Evolutionary conservation across 1,140 invertebrate genomes (phyloP).

Genomic region (Scylla paramamosain): DNA sequence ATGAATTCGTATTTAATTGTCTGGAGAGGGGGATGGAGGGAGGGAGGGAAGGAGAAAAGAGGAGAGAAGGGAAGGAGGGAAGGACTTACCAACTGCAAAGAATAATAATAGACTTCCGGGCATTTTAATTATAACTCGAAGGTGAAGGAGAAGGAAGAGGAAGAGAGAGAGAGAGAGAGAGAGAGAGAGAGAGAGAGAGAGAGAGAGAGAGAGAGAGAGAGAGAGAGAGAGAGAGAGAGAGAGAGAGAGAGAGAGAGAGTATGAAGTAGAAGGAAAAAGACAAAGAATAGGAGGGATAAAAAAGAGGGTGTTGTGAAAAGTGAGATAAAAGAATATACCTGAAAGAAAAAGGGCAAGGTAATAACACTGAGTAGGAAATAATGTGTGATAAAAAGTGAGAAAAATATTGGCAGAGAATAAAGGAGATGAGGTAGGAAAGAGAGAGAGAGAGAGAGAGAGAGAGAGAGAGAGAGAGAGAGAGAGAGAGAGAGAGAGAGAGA

Average conservation of each 20-base stretch:
- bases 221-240: background rate
- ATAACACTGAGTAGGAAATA: background rate
- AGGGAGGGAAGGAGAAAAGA: too few relatives aligned
- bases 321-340: background rate
- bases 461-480: background rate
- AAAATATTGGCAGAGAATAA: background rate
- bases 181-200: too few relatives aligned
- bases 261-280: background rate
- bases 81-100: too few relatives aligned
- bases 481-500: background rate
- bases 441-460: conserved; percentile 36
- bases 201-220: too few relatives aligned
- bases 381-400: background rate
- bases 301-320: background rate
- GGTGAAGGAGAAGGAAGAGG: background rate
- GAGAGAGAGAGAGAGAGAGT: background rate
- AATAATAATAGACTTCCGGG: too few relatives aligned
- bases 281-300: background rate
- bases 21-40: too few relatives aligned
- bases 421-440: background rate
- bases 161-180: background rate
- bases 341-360: background rate
- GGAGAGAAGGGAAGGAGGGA: too few relatives aligned
- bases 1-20: too few relatives aligned
- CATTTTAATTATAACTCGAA: background rate